phyloP scores from a whole-genome alignment of 2,797 vertebrate genomes.

The Ceryle rudis region DNA sequence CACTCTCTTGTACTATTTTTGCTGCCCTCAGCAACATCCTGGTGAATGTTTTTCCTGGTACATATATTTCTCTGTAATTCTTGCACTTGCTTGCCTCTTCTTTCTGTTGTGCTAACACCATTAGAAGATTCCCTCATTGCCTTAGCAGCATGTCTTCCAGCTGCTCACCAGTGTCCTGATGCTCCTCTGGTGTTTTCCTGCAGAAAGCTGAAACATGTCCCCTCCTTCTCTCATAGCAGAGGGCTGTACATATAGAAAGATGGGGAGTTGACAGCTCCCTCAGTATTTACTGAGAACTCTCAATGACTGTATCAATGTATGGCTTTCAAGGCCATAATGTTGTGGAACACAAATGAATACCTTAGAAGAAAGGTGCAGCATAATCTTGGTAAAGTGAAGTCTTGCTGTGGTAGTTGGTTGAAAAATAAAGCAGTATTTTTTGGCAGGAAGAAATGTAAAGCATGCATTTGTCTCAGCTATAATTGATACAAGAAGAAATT shows the following conservation, averaged over 20 bases:
- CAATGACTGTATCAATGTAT: rapidly evolving
- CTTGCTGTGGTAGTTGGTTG: background rate
- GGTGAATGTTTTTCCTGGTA: background rate
- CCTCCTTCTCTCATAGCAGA: background rate
- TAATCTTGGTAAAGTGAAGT: background rate
- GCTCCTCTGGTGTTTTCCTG: background rate
- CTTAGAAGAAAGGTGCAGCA: background rate
- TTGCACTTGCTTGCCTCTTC: background rate
- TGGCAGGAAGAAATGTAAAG: background rate
- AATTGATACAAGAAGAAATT: background rate
- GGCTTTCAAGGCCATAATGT: rapidly evolving
- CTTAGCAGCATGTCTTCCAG: background rate
- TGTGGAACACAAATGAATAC: background rate
- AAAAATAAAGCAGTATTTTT: background rate
- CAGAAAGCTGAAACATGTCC: background rate
- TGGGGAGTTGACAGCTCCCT: rapidly evolving
- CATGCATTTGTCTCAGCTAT: background rate
- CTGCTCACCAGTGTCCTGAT: background rate
- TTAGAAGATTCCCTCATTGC: background rate
- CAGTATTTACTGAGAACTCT: background rate
- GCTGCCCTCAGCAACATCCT: conserved; percentile 58
- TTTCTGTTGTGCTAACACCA: background rate
- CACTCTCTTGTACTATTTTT: conserved; percentile 32
- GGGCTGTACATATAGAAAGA: background rate
- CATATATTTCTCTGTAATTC: conserved; percentile 6